These are phyloP conservation scores for Bufo gargarizans DNA, from an alignment of 2,113 vertebrate genomes.

Conservation along the genomic window DNA sequence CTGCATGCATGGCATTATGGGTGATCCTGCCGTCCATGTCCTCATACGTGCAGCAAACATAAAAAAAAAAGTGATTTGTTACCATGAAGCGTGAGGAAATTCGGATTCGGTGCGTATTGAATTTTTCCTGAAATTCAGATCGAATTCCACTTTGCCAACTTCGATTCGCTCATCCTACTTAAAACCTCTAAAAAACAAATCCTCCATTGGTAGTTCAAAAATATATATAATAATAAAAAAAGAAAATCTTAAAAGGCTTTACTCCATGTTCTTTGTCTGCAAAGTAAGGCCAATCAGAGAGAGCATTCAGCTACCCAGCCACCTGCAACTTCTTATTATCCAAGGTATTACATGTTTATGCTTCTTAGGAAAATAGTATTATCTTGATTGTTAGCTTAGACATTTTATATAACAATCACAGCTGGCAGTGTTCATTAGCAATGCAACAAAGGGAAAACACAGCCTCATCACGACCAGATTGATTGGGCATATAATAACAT, in stretches of 20 bases:
- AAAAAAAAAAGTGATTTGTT: no score
- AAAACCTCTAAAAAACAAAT: not conserved
- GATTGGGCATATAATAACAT: conserved; percentile 44
- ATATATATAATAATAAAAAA: not conserved
- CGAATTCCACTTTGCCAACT: no score
- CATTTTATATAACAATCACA: conserved; percentile 41
- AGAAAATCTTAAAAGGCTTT: not conserved
- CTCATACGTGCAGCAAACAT: no score
- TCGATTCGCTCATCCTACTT: not conserved
- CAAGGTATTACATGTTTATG: conserved; percentile 45
- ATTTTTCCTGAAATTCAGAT: no score
- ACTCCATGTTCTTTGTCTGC: not conserved
- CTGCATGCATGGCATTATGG: no score
- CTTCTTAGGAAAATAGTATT: conserved; percentile 47
- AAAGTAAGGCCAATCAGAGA: not conserved
- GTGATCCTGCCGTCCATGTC: no score
- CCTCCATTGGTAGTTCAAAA: not conserved
- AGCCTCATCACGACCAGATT: conserved; percentile 22
- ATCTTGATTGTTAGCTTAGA: conserved; percentile 47
- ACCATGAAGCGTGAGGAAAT: no score
- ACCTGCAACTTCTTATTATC: conserved; percentile 47
- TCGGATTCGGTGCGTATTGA: no score
- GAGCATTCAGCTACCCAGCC: not conserved
- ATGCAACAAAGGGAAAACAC: conserved; percentile 47
- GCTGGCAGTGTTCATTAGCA: conserved; percentile 41